A percentile compares a stretch with the other conserved stretches of the same genome.
Conservation (phyloP, 2,797 vertebrate species). For the Mormyrops boulengeri region DNA sequence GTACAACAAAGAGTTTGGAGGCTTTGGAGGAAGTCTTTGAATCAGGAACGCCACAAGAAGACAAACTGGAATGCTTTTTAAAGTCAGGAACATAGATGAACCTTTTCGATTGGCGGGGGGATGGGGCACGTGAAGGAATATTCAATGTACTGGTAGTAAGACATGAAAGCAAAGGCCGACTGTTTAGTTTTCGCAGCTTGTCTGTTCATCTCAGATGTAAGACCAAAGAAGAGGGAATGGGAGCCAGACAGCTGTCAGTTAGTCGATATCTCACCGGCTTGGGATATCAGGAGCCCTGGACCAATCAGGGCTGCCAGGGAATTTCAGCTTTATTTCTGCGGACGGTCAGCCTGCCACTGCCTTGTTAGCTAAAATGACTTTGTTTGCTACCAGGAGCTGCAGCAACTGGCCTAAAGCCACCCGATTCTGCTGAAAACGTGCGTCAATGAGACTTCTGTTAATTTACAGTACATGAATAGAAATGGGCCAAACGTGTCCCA, state of each 20-base stretch:
- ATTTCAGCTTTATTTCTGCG: neutral
- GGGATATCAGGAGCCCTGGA: neutral
- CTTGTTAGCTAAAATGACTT: neutral
- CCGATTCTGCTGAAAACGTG: neutral
- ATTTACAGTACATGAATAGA: neutral
- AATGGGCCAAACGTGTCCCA: neutral
- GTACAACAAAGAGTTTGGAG: neutral
- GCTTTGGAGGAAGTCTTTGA: neutral
- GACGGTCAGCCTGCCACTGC: neutral
- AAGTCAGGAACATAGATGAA: conserved; percentile 13
- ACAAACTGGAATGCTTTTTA: conserved; percentile 18
- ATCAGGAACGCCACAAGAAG: neutral
- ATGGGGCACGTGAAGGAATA: neutral
- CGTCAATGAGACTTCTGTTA: neutral
- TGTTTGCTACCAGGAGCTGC: neutral
- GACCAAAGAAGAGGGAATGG: conserved; percentile 12
- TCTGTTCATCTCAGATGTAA: conserved; percentile 16
- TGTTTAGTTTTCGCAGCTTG: conserved; percentile 4
- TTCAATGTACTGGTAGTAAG: conserved; percentile 10
- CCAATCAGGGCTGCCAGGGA: neutral
- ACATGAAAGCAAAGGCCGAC: conserved; percentile 3
- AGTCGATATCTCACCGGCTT: conserved; percentile 20
- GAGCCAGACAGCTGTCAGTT: conserved; percentile 17
- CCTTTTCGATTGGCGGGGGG: conserved; percentile 11
- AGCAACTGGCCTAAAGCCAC: neutral